Conservation (phyloP, 2,113 vertebrate species). For the Brachypodius melanocephalos region DNA sequence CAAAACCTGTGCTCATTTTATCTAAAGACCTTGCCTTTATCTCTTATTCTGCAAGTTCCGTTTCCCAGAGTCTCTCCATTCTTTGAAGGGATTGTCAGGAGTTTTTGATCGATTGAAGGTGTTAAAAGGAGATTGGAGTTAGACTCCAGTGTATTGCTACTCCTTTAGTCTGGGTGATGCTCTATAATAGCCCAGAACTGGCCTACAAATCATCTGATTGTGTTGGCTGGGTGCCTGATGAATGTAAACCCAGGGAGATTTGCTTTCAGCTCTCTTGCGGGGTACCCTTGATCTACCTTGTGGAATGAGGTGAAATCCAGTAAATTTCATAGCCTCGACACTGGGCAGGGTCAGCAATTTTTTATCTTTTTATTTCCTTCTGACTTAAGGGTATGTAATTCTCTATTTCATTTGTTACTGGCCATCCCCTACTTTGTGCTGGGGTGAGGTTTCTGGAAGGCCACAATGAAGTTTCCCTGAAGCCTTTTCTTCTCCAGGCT, state of each 20-base stretch:
- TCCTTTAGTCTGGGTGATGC: neutral
- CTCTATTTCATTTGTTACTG: neutral
- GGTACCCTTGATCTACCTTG: neutral
- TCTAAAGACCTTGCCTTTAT: neutral
- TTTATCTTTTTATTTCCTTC: neutral
- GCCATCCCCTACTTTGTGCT: neutral
- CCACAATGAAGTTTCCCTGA: neutral
- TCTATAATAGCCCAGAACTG: neutral
- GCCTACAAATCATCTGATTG: constrained; percentile 22
- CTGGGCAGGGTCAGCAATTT: neutral
- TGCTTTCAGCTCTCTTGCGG: neutral
- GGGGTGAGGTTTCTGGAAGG: neutral
- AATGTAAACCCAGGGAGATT: neutral
- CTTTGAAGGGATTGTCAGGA: constrained; percentile 5
- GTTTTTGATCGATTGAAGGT: neutral
- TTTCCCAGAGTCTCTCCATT: neutral
- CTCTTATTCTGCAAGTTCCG: neutral
- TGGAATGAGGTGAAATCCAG: neutral
- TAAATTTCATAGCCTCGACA: neutral
- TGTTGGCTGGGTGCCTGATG: neutral
- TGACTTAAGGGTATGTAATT: neutral
- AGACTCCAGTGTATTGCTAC: neutral
- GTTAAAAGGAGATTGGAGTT: constrained; percentile 1
- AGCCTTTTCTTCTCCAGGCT: neutral
- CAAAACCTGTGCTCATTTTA: neutral